These are phyloP conservation scores for Pararge aegeria DNA, from an alignment of 1,140 invertebrate genomes.

Conservation along the genomic window DNA sequence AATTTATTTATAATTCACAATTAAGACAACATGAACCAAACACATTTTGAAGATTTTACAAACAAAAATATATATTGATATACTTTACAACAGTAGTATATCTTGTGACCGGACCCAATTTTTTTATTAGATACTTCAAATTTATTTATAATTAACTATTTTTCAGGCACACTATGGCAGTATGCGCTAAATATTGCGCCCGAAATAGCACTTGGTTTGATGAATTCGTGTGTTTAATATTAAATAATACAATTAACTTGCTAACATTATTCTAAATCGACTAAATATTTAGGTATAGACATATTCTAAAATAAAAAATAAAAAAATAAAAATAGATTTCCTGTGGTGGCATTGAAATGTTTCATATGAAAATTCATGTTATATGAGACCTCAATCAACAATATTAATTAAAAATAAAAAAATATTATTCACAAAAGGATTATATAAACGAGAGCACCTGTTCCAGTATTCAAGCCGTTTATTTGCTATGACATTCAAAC, in stretches of 20 bases:
- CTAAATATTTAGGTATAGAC: slow-evolving; percentile 73
- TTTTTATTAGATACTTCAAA: slow-evolving; percentile 38
- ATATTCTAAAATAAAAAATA: slow-evolving; percentile 67
- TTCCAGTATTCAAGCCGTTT: slow-evolving; percentile 45
- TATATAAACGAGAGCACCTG: slow-evolving; percentile 51
- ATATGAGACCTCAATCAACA: slow-evolving; percentile 15
- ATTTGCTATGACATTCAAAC: slow-evolving; percentile 17
- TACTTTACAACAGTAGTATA: slow-evolving; percentile 40
- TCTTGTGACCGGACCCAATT: slow-evolving; percentile 55
- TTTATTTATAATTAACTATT: background rate
- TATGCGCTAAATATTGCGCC: slow-evolving; percentile 6
- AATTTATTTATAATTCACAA: slow-evolving; percentile 76
- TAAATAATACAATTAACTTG: slow-evolving; percentile 78
- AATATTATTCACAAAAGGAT: slow-evolving; percentile 46
- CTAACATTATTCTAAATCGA: slow-evolving; percentile 73
- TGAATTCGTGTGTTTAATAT: slow-evolving; percentile 64
- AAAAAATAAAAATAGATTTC: slow-evolving; percentile 37
- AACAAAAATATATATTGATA: slow-evolving; percentile 46
- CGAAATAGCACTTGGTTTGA: slow-evolving; percentile 39
- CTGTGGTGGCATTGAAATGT: slow-evolving; percentile 52
- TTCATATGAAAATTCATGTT: slow-evolving; percentile 36
- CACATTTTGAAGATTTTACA: slow-evolving; percentile 58
- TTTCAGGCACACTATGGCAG: slow-evolving; percentile 5
- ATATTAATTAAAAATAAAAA: slow-evolving; percentile 36
- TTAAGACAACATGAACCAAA: slow-evolving; percentile 61